phyloP scores from a whole-genome alignment of 2,113 vertebrate genomes.

The Corvus cornix region DNA sequence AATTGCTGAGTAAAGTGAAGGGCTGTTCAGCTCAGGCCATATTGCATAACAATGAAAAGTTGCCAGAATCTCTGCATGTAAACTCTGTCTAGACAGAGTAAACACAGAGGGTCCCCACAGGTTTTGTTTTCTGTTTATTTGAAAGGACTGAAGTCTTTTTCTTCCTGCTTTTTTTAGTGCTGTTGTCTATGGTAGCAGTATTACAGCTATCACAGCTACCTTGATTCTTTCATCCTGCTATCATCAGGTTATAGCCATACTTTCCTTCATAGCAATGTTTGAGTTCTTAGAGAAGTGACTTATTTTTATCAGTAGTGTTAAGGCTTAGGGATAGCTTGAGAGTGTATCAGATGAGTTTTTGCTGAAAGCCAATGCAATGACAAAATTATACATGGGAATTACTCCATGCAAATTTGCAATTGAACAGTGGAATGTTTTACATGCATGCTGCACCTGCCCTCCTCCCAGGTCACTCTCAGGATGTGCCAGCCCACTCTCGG shows the following conservation, averaged over 20 bases:
- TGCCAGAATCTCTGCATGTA: background rate
- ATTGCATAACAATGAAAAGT: constrained; percentile 7
- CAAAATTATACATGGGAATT: background rate
- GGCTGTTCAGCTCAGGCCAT: background rate
- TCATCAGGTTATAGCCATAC: background rate
- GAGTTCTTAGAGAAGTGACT: background rate
- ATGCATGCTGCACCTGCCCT: background rate
- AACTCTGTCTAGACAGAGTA: background rate
- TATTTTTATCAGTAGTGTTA: background rate
- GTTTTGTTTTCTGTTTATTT: background rate
- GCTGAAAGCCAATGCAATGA: background rate
- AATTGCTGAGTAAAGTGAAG: constrained; percentile 30
- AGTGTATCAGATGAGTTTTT: background rate
- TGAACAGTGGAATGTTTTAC: background rate
- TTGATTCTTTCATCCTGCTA: background rate
- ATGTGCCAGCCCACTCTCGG: background rate
- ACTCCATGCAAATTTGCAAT: background rate
- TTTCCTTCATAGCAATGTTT: background rate
- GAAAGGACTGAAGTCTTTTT: background rate
- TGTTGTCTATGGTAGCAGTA: rapidly evolving
- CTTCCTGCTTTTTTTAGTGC: background rate
- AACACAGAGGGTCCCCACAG: background rate
- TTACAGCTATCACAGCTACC: background rate
- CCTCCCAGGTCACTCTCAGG: background rate
- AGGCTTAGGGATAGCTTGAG: background rate